Base-by-base conservation (phyloP, 2,113 vertebrate species). In the Bettongia penicillata region DNA sequence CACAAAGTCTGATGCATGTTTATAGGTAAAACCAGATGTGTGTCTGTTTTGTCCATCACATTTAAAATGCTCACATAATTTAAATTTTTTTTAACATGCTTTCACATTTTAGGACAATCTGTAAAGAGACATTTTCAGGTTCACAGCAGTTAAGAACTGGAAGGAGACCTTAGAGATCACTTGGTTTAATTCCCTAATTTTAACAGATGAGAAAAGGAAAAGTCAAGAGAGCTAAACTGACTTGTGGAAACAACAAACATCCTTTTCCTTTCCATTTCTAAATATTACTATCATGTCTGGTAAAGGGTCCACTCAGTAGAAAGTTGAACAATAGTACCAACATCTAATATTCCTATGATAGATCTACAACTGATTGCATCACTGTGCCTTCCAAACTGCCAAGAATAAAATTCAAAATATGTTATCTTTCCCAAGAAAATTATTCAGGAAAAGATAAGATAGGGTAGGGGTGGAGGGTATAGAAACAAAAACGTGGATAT, bases 211-310 rank as follows among this genome's bases (percentile, higher is more conserved):
- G 68, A 94, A 94, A 51, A 91, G 53, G 55, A n/a, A 90, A 90
- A 4, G 43, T 22, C 51, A 91, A 53, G 51, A 51, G 96, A 95
- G 94, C 92, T 94, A 95, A 90, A 96, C 53, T 55, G 53, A 55
- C 5, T 55, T 55, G 53, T 57, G 55, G 26, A 28, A 57, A 57
- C 14, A 77, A 77, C 37, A 77, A 77, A 43, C 37, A 77, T n/a
- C 37, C 16, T 43, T 23, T 94, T 95, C 90, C 28, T 96, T 90
- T 89, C 14, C 91, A 49, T 47, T 91, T 93, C 89, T 92, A 47
- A 96, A 3, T 84, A 93, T 89, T 92, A 57, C 57, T 94, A 61
- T 57, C 48, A 47, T 92, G 91, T 94, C 55, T 92, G 31, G 49
- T 95, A 90, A 91, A 93, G 57, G 43, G 93, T 91, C 91, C 48